Evolutionary conservation across 2,797 vertebrate genomes (phyloP).

Genomic region (Merluccius polli): DNA sequence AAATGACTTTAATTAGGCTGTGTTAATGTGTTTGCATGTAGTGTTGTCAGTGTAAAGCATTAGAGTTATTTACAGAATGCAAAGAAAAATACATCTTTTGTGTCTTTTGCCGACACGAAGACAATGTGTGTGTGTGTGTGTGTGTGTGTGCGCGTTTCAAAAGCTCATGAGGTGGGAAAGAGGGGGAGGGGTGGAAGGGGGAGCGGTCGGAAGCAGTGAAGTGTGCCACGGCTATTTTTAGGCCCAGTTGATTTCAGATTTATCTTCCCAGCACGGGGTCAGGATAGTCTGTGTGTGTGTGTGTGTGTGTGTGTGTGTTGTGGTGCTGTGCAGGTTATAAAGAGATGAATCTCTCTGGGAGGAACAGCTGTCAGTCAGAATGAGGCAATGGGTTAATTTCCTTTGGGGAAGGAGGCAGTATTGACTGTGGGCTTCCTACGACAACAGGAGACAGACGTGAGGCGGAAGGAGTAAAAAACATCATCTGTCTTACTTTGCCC

Average conservation of each 20-base stretch:
- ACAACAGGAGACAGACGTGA: too few species aligned
- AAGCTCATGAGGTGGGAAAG: constrained; percentile 21
- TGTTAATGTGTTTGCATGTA: constrained; percentile 60
- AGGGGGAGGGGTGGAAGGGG: constrained; percentile 27
- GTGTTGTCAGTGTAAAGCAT: too few species aligned
- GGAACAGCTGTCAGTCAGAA: too few species aligned
- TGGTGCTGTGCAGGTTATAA: too few species aligned
- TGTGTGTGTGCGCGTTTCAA: constrained; percentile 14
- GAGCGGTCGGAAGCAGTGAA: constrained; percentile 55
- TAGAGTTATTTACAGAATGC: too few species aligned
- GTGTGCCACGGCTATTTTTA: constrained; percentile 75
- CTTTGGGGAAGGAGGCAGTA: too few species aligned
- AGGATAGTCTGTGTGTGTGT: constrained; percentile 35
- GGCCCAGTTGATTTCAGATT: constrained; percentile 76
- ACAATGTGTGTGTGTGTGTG: constrained; percentile 13
- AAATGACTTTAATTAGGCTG: constrained; percentile 67
- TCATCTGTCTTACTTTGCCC: too few species aligned
- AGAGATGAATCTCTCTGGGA: too few species aligned
- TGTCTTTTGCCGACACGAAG: constrained; percentile 26
- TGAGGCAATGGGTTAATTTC: too few species aligned
- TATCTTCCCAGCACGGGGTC: constrained; percentile 68
- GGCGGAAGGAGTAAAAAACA: too few species aligned
- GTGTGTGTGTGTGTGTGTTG: constrained; percentile 16
- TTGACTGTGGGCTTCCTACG: too few species aligned
- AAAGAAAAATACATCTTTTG: too few species aligned